Conservation (phyloP, 2,797 vertebrate species). For the Sparus aurata region DNA sequence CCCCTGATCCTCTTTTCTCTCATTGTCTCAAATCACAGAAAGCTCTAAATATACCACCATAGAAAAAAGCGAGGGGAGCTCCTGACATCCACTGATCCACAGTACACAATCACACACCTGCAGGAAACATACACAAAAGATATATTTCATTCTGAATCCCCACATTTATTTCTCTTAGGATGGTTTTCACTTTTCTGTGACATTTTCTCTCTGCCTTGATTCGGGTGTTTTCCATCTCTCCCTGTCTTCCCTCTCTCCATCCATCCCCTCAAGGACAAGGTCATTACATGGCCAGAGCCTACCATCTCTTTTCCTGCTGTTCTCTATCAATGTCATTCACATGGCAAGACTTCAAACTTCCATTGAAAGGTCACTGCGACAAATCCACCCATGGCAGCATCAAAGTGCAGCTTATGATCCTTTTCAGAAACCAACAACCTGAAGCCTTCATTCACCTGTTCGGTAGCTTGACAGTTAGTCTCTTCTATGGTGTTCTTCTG, state of each 20-base stretch:
- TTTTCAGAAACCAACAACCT: not conserved
- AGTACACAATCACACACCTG: not conserved
- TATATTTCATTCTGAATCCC: not conserved
- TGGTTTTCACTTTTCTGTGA: constrained; percentile 39
- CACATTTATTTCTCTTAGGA: not conserved
- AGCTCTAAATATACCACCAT: constrained; percentile 45
- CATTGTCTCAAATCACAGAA: constrained; percentile 52
- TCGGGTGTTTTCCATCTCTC: constrained; percentile 57
- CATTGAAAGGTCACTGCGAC: constrained; percentile 9
- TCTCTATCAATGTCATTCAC: constrained; percentile 32
- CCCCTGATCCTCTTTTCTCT: constrained; percentile 27
- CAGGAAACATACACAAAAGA: constrained; percentile 2
- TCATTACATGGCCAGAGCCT: constrained; percentile 39
- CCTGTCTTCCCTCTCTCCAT: constrained; percentile 30
- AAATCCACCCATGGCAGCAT: not conserved
- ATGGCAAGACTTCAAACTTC: constrained; percentile 29
- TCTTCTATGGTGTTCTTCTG: not conserved
- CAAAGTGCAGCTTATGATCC: not conserved
- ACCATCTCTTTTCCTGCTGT: constrained; percentile 14
- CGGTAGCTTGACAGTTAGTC: not conserved
- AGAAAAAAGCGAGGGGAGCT: constrained; percentile 29
- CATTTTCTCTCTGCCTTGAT: constrained; percentile 58
- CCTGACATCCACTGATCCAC: constrained; percentile 22
- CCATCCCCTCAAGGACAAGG: constrained; percentile 66
- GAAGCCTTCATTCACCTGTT: not conserved